Evolutionary conservation across 2,113 vertebrate species (phyloP), one percentile per base, ranked within the genome.

Genomic region (Salvelinus fontinalis): DNA sequence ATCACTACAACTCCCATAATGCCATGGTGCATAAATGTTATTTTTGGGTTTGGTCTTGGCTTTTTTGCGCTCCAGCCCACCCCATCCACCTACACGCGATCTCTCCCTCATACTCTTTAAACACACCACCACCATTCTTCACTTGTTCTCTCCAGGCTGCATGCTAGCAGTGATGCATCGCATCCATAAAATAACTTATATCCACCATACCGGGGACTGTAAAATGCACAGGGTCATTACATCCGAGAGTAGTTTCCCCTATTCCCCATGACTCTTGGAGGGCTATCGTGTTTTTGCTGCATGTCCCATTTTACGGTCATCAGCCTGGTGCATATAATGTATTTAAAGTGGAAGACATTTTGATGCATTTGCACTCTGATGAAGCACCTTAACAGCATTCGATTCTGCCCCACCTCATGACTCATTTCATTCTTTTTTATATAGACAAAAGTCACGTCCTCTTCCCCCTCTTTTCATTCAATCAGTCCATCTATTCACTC

Each of bases 271-370:
- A 94, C 91, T 95, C 92, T 97, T 95, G 94, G 93, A 95, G 96
- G 92, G 91, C 90, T 95, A 96, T 93, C 94, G 95, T 95, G 93
- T 97, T 96, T 96, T 97, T 96, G 95, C 93, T 96, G 94, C 94
- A 94, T 95, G 95, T 95, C 92, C 91, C 94, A 94, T 95, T 95
- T 96, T 95, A 93, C 93, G 93, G 91, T 95, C 95, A 94, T 94
- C 92, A 93, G 91, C 90, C 92, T 94, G 93, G 87, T 94, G 90
- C 90, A 93, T 92, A 91, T 92, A 79, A 93, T 87, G 65, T 84
- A 88, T 78, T 81, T 85, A 89, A 90, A 84, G 75, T 75, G 71
- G 81, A 66, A 11, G 77, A 54, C 68, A 71, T 51, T 74, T 34
- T 13, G 65, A 78, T 54, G 9, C 62, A 68, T 67, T 60, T 62